Evolutionary conservation across 1,140 invertebrate genomes (phyloP).

Genomic region (Drosophila erecta): DNA sequence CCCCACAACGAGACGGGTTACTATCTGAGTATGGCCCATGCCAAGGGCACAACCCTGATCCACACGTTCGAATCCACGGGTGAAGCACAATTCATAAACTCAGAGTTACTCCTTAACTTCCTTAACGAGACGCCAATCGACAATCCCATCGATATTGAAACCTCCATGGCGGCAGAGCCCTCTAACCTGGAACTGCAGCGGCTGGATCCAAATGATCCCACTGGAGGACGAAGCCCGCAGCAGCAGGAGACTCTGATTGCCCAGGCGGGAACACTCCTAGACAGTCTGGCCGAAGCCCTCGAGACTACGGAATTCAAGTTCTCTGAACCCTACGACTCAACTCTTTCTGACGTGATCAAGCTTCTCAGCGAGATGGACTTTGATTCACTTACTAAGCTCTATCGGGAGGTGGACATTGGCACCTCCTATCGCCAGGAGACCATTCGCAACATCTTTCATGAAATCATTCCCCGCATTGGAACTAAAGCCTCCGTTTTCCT

Average conservation of each 20-base stretch:
- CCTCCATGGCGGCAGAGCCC: conserved; percentile 59
- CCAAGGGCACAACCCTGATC: conserved; percentile 78
- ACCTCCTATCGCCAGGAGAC: conserved; percentile 88
- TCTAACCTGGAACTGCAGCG: conserved; percentile 66
- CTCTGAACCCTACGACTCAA: conserved; percentile 85
- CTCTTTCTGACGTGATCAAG: conserved; percentile 84
- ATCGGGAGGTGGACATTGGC: conserved; percentile 86
- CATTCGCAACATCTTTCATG: conserved; percentile 89
- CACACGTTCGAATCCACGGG: conserved; percentile 84
- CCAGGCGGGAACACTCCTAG: conserved; percentile 71
- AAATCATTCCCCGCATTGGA: conserved; percentile 89
- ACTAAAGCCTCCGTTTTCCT: conserved; percentile 88
- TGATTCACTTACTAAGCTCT: conserved; percentile 85
- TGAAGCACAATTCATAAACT: conserved; percentile 80
- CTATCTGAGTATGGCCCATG: conserved; percentile 77
- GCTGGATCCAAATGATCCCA: conserved; percentile 70
- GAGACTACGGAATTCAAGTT: conserved; percentile 84
- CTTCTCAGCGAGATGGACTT: conserved; percentile 86
- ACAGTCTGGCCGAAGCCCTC: conserved; percentile 84
- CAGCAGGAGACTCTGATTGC: conserved; percentile 64
- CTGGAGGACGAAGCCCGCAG: conserved; percentile 75
- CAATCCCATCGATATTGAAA: conserved; percentile 76
- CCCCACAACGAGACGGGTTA: conserved; percentile 80
- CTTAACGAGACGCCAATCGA: conserved; percentile 71
- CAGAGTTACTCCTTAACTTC: conserved; percentile 78